Conservation (phyloP, 1,140 invertebrate species). For the Bombus huntii region DNA sequence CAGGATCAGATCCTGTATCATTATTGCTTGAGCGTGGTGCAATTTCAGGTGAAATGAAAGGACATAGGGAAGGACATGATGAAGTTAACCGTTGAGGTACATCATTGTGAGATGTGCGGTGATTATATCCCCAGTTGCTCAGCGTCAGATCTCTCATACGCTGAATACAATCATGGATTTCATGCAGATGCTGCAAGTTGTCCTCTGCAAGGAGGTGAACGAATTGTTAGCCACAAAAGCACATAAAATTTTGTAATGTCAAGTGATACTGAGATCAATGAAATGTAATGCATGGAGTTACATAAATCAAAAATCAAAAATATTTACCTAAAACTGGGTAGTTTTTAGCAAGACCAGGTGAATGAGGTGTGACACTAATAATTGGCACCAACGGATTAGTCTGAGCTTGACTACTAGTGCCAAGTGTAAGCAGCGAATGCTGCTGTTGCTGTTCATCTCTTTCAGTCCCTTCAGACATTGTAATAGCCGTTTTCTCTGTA, state of each 20-base stretch:
- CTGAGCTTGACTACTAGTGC: constrained; percentile 73
- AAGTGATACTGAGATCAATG: not conserved
- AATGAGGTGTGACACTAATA: constrained; percentile 93
- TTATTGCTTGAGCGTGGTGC: constrained; percentile 71
- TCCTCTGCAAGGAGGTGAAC: constrained; percentile 84
- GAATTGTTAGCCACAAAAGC: constrained; percentile 46
- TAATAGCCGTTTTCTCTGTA: constrained; percentile 66
- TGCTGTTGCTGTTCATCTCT: constrained; percentile 69
- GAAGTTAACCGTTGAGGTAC: constrained; percentile 85
- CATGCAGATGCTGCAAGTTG: constrained; percentile 89
- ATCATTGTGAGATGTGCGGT: constrained; percentile 70
- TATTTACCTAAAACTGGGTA: constrained; percentile 85
- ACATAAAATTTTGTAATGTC: constrained; percentile 3
- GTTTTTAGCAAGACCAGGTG: constrained; percentile 85
- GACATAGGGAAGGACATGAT: constrained; percentile 88
- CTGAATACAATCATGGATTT: constrained; percentile 89
- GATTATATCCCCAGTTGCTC: constrained; percentile 79
- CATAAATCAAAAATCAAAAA: constrained; percentile 17
- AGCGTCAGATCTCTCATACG: constrained; percentile 87
- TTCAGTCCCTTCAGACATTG: constrained; percentile 73
- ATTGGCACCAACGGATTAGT: constrained; percentile 87
- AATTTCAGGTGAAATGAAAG: constrained; percentile 65
- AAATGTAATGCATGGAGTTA: constrained; percentile 8
- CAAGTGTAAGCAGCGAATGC: constrained; percentile 61
- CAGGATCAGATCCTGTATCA: constrained; percentile 82